Evolutionary conservation across 2,888 invertebrate species (phyloP).

Genomic region (Lamproptera curius): DNA sequence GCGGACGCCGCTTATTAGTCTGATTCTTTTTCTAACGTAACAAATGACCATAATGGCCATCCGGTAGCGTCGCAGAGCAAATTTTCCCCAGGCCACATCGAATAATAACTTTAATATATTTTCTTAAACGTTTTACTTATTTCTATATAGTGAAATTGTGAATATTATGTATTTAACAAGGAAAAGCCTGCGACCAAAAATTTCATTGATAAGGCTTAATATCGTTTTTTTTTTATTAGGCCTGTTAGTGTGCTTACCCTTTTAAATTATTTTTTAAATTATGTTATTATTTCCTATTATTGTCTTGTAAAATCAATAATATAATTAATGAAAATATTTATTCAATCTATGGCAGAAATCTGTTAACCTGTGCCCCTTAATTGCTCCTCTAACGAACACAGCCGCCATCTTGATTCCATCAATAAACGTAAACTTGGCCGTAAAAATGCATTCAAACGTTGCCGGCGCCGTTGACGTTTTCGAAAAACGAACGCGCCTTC

Average conservation of each 20-base stretch:
- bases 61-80: constrained; percentile 36
- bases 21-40: constrained; percentile 37
- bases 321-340: too few species aligned
- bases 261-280: too few species aligned
- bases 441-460: constrained; percentile 35
- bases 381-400: background rate
- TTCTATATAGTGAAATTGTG: too few species aligned
- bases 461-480: constrained; percentile 24
- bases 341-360: constrained; percentile 30
- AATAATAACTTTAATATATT: too few species aligned
- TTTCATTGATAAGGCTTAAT: too few species aligned
- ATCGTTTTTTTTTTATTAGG: too few species aligned
- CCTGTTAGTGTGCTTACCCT: too few species aligned
- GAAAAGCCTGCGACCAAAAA: too few species aligned
- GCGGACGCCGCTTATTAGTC: constrained; percentile 46
- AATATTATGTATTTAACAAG: too few species aligned
- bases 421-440: constrained; percentile 7
- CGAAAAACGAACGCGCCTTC: constrained; percentile 42
- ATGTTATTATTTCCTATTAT: too few species aligned
- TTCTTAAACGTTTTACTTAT: too few species aligned
- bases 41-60: constrained; percentile 56
- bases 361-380: constrained; percentile 14
- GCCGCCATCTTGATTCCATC: constrained; percentile 1
- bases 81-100: constrained; percentile 35
- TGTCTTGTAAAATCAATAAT: too few species aligned